Evolutionary conservation across 1,140 invertebrate species (phyloP).

Genomic region (Drosophila micromelanica): DNA sequence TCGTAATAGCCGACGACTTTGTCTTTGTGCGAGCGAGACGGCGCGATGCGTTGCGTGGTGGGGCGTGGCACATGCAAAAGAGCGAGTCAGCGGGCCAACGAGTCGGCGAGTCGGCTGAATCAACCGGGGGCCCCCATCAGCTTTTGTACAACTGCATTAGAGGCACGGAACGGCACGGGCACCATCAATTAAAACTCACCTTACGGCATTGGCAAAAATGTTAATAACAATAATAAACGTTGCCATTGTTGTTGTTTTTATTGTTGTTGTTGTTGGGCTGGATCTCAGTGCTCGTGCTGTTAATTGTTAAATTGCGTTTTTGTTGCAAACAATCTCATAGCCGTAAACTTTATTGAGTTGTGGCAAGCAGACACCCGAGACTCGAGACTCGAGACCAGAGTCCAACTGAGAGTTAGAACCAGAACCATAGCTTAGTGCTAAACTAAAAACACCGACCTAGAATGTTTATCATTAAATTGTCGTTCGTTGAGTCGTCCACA

Average conservation of each 20-base stretch:
- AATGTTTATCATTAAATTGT: constrained; percentile 79
- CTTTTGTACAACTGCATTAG: constrained; percentile 57
- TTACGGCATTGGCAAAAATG: constrained; percentile 76
- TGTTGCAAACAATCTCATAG: constrained; percentile 75
- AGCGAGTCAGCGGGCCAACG: constrained; percentile 46
- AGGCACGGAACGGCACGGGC: constrained; percentile 43
- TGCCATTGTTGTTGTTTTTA: constrained; percentile 20
- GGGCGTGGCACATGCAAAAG: constrained; percentile 80
- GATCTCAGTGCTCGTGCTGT: constrained; percentile 66
- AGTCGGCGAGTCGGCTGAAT: constrained; percentile 1
- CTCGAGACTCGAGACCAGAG: constrained; percentile 10
- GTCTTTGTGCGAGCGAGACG: constrained; percentile 43
- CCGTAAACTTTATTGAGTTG: constrained; percentile 79
- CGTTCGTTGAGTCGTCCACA: constrained; percentile 57
- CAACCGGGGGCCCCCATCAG: constrained; percentile 30
- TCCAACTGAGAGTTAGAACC: constrained; percentile 2
- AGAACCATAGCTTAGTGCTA: constrained; percentile 4
- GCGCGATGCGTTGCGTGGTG: constrained; percentile 13
- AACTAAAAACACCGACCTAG: constrained; percentile 20
- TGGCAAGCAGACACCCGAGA: constrained; percentile 39
- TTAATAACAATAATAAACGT: constrained; percentile 82
- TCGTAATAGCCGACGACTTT: constrained; percentile 71
- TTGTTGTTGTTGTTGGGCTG: constrained; percentile 20
- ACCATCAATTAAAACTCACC: constrained; percentile 76
- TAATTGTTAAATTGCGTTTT: constrained; percentile 83